These are phyloP conservation scores for Eulemur macaco DNA, from an alignment of 2,113 vertebrate genomes.

Conservation along the genomic window DNA sequence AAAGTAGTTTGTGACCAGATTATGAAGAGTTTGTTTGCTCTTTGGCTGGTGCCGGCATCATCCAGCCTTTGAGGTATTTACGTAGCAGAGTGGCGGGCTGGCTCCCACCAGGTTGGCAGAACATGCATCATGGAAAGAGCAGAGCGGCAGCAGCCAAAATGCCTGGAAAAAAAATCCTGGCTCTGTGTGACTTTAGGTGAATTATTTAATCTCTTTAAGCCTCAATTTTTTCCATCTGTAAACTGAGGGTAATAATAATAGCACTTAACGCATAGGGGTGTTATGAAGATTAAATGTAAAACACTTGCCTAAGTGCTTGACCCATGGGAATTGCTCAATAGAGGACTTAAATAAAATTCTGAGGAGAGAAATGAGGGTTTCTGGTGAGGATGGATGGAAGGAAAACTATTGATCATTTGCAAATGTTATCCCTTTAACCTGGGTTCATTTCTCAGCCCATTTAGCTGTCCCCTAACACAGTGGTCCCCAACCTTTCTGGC, in stretches of 20 bases:
- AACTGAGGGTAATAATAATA: not conserved
- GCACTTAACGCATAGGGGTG: not conserved
- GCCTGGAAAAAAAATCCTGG: not conserved
- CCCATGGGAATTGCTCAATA: not conserved
- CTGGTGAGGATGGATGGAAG: fast-evolving
- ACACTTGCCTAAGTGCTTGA: not conserved
- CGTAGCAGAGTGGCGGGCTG: not conserved
- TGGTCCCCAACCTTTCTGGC: too few relatives aligned
- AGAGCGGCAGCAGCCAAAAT: not conserved
- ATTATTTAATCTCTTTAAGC: not conserved
- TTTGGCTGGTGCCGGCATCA: not conserved
- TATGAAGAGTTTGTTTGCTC: not conserved
- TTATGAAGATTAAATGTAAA: not conserved
- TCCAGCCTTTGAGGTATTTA: not conserved
- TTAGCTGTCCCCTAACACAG: not conserved
- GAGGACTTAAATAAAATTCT: not conserved
- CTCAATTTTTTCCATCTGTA: not conserved
- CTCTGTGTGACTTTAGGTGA: not conserved
- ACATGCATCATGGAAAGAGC: not conserved
- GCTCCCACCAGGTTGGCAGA: not conserved
- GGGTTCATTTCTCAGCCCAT: not conserved
- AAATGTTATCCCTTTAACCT: not conserved
- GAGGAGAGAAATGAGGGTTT: not conserved
- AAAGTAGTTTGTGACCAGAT: not conserved
- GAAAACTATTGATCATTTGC: not conserved